These are phyloP conservation scores for Hydrozoanthus gracilis DNA, from an alignment of 92 coral and sea anemone genomes.

Conservation along the genomic window DNA sequence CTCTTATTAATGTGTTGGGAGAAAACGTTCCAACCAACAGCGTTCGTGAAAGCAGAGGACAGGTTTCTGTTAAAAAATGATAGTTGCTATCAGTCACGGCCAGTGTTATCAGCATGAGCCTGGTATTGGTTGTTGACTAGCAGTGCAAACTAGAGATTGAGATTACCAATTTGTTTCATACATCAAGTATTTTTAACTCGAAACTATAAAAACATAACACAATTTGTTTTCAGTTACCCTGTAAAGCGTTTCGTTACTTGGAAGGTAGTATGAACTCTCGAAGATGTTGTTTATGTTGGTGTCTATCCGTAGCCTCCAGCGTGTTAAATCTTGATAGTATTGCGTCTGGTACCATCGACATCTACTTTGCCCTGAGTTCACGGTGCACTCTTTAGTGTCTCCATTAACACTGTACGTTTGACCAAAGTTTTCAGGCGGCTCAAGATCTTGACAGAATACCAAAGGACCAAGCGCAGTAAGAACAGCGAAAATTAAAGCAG, in stretches of 20 bases:
- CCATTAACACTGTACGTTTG: slow-evolving; percentile 13
- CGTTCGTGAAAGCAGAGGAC: too few species aligned
- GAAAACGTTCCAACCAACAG: too few species aligned
- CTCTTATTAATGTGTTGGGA: too few species aligned
- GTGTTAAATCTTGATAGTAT: slow-evolving; percentile 7
- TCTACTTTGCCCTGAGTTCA: background rate
- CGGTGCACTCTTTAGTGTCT: background rate
- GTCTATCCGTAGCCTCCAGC: slow-evolving; percentile 7
- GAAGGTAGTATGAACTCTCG: slow-evolving; percentile 1
- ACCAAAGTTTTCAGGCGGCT: slow-evolving; percentile 15
- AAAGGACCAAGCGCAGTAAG: background rate
- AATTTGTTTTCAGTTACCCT: background rate
- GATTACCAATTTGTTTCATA: background rate
- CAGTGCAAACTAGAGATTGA: background rate
- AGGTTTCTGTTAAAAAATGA: too few species aligned
- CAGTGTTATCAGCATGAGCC: too few species aligned
- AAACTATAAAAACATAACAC: too few species aligned
- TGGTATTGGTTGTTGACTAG: too few species aligned
- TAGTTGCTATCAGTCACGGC: too few species aligned
- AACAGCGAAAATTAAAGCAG: too few species aligned
- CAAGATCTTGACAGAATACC: background rate
- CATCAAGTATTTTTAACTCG: background rate
- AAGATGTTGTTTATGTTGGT: background rate
- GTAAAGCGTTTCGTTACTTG: background rate
- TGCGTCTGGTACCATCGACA: slow-evolving; percentile 35